phyloP scores from a whole-genome alignment of 2,113 vertebrate genomes.

The Engraulis encrasicolus region DNA sequence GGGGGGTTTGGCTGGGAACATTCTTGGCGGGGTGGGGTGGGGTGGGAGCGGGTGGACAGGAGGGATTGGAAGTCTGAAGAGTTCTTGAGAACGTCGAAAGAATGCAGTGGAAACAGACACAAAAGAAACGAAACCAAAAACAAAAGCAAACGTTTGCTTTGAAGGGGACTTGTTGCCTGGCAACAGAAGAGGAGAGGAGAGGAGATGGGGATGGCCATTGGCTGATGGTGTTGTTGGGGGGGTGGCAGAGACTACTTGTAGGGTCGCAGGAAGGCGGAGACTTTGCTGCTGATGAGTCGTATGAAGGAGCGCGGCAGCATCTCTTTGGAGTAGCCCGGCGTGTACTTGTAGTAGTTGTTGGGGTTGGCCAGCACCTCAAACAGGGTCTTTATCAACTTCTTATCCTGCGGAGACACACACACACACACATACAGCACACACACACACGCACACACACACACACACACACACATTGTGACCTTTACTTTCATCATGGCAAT shows the following conservation, averaged over 20 bases:
- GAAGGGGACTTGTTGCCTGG: constrained; percentile 53
- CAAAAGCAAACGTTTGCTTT: not conserved
- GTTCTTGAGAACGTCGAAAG: constrained; percentile 43
- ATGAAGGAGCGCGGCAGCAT: constrained; percentile 98
- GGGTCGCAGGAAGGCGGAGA: constrained; percentile 93
- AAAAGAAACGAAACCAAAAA: no score
- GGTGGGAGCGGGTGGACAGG: constrained; percentile 23
- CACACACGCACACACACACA: not conserved
- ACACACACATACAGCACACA: not conserved
- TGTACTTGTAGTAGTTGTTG: constrained; percentile 99
- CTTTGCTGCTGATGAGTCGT: constrained; percentile 97
- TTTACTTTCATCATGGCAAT: no score
- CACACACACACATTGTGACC: not conserved
- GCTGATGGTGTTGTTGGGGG: not conserved
- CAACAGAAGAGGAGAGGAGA: not conserved
- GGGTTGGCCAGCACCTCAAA: constrained; percentile 97
- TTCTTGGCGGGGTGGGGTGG: constrained; percentile 32
- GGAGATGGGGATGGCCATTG: constrained; percentile 21
- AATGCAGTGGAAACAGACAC: not conserved
- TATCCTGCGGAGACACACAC: constrained; percentile 80
- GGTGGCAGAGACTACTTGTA: constrained; percentile 85
- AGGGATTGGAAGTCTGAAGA: not conserved
- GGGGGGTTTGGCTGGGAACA: no score
- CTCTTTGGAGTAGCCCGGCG: constrained; percentile 94
- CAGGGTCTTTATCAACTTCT: constrained; percentile 98